Percentiles rank a stretch among this genome's conserved stretches.
These are phyloP conservation scores for Stictonetta naevosa DNA, from an alignment of 2,113 vertebrate genomes.

Conservation along the genomic window DNA sequence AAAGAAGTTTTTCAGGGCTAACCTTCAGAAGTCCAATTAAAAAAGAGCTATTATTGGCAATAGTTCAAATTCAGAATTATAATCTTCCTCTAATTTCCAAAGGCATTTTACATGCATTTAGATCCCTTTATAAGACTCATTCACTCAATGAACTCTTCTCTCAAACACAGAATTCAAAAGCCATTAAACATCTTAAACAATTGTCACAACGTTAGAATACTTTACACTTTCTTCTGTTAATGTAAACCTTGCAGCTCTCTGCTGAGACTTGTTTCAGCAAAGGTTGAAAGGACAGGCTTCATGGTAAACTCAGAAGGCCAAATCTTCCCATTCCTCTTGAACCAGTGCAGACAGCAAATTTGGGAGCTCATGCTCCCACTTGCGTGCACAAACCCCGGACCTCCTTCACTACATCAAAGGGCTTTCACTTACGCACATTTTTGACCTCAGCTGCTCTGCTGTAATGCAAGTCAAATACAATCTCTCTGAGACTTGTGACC, in stretches of 20 bases:
- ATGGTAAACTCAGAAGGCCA: not conserved
- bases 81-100: slow-evolving; percentile 12
- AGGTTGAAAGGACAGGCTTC: not conserved
- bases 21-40: not conserved
- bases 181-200: not conserved
- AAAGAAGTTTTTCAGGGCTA: not conserved
- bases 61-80: not conserved
- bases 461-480: not conserved
- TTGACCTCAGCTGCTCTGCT: not conserved
- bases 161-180: not conserved
- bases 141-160: not conserved
- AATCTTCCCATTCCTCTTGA: not conserved
- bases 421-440: not conserved
- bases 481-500: not conserved
- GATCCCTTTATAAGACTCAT: not conserved
- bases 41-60: not conserved
- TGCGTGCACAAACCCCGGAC: not conserved
- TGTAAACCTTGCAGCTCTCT: not conserved
- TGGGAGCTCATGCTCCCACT: not conserved
- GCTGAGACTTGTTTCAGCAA: not conserved
- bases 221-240: not conserved
- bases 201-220: not conserved
- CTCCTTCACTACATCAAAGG: not conserved
- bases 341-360: not conserved
- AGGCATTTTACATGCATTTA: not conserved